A percentile compares a stretch with the other conserved stretches of the same genome.
Evolutionary conservation across 2,888 invertebrate genomes (phyloP).

Genomic region (Tetragonisca angustula): DNA sequence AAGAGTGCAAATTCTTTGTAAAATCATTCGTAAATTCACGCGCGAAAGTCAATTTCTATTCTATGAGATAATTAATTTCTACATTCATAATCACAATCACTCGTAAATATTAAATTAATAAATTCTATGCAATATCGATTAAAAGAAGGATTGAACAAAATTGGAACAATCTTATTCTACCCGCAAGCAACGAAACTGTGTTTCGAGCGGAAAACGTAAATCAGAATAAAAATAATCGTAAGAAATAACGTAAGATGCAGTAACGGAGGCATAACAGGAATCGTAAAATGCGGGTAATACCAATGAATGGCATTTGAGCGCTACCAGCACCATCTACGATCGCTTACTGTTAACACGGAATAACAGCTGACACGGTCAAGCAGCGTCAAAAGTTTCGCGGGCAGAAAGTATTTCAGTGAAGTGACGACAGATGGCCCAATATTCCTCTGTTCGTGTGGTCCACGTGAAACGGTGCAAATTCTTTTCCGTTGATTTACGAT

Average conservation of each 20-base stretch:
- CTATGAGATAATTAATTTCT: not conserved
- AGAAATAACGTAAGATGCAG: conserved; percentile 30
- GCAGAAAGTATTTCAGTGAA: conserved; percentile 67
- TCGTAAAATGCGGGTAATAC: conserved; percentile 47
- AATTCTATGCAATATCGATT: not conserved
- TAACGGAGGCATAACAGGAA: conserved; percentile 23
- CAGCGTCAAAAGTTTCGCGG: conserved; percentile 45
- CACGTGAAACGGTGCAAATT: conserved; percentile 74
- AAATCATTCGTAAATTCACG: not conserved
- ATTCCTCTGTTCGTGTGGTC: conserved; percentile 49
- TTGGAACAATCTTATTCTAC: not conserved
- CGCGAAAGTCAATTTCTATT: not conserved
- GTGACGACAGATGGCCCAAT: conserved; percentile 79
- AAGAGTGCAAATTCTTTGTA: not conserved
- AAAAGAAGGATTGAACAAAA: not conserved
- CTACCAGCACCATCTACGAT: conserved; percentile 74
- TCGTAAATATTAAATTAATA: not conserved
- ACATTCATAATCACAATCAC: no score
- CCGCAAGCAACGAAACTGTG: not conserved
- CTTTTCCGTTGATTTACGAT: conserved; percentile 80
- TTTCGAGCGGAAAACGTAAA: not conserved
- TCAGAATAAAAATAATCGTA: not conserved
- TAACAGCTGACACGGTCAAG: conserved; percentile 66
- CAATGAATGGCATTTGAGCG: conserved; percentile 20
- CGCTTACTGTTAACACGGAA: conserved; percentile 47